Base-by-base conservation (phyloP, 2,888 invertebrate species). In the Adelognathus sp. region DNA sequence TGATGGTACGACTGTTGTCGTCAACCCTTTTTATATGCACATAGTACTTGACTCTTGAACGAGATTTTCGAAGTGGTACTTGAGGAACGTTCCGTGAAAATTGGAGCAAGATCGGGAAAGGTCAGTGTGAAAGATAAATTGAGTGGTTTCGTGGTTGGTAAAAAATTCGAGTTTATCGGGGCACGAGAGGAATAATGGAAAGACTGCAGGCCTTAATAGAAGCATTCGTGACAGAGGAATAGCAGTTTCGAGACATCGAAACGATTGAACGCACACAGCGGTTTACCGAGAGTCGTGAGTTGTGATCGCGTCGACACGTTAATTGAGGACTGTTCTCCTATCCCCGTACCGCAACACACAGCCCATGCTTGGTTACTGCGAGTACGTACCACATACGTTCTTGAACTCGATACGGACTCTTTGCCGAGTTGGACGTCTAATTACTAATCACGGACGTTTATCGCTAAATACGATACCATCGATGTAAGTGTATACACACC, bases 391-490 rank as follows among this genome's bases (percentile, higher is more conserved):
- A 9, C 56, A 50, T 50, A 66, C 71, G 76, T 76, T 76, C 76
- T 71, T 76, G 71, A 76, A 60, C 71, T 60, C 64, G 71, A 71
- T 76, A 76, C 76, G 58, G 14, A 27, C 36, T 24, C n/a, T n/a
- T n/a, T n/a, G n/a, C 24, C 60, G 64, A 60, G 41, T 63, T 52
- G 50, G 71, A 64, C 71, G 58, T 66, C 76, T 76, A 76, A 71
- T 76, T 71, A 66, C 76, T 60, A 54, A 71, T 76, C 71, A 71
- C 60, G 18, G 58, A 60, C 76, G 39, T 71, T 71, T 60, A 71
- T 71, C 76, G 66, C 52, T 71, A 66, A 76, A 64, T 76, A 66
- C 71, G 60, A 60, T 71, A 39, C 60, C 71, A 60, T 66, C 41
- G n/a, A n/a, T 54, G 31, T 21, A 36, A 3, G 24, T 50, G 67